Base-by-base conservation (phyloP, 1,140 invertebrate species). In the Ostrea denselamellosa region DNA sequence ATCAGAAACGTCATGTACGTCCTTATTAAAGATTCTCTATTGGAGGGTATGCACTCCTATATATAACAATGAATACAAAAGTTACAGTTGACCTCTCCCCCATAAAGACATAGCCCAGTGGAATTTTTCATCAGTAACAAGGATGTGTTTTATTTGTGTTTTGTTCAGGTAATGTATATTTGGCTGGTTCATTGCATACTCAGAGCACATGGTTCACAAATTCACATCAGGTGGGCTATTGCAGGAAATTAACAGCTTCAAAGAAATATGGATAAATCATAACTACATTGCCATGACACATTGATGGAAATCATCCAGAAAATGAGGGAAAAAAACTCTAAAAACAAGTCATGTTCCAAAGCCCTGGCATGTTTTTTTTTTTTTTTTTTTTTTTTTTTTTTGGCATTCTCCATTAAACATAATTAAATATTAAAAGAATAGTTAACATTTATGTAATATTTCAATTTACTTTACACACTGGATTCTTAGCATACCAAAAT, bases 221-320 rank as follows among this genome's bases (percentile, higher is more conserved):
- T 25, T 34, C 68, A 14, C 68, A 34, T 77, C 68, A 77, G 68
- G 68, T 77, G 68, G 68, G 68, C 68, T 34, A 77, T 77, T 77
- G 68, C 28, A 28, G 68, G 68, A 14, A 77, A 77, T 77, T 77
- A 77, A 0, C 68, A 10, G 68, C 25, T 34, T 77, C 68, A 34
- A 77, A 77, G 22, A 77, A 25, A 14, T 9, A 34, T 2, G 10
- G 22, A 77, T 34, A 77, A 77, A 77, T 34, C 68, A 77, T 77
- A 34, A 77, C 28, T 25, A 28, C 14, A 25, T 34, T 4, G 68
- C 22, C 68, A 25, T 77, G 68, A 77, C 68, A 77, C 68, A 77
- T 34, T 25, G 9, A 17, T 77, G 68, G 68, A 77, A 77, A 3
- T 28, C 4, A 9, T 77, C 68, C 68, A 77, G 68, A 7, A 22